Conservation (phyloP, 1,140 invertebrate species). For the Zaprionus capensis region DNA sequence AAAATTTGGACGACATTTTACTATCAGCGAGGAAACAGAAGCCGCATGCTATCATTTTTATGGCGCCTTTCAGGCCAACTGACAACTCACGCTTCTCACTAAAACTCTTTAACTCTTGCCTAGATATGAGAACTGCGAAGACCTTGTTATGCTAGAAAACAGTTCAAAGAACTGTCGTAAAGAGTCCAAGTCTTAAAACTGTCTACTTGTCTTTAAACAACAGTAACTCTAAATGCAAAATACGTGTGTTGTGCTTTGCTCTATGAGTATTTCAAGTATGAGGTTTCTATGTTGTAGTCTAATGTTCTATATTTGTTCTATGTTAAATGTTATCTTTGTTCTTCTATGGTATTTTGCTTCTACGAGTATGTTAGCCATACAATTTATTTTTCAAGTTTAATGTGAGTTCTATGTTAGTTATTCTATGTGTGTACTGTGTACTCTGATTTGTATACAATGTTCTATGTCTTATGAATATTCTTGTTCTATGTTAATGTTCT, state of each 20-base stretch:
- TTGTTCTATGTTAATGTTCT: too few relatives aligned
- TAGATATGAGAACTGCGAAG: conserved; percentile 7
- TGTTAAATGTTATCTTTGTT: too few relatives aligned
- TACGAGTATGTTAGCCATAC: too few relatives aligned
- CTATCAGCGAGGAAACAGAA: conserved; percentile 31
- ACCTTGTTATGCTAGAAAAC: conserved; percentile 34
- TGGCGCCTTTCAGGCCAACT: conserved; percentile 20
- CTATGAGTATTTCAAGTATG: too few relatives aligned
- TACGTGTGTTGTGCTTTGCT: not conserved
- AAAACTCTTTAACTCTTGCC: not conserved
- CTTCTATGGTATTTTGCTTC: too few relatives aligned
- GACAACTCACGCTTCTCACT: conserved; percentile 23
- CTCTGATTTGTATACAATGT: too few relatives aligned
- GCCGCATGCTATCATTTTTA: conserved; percentile 34
- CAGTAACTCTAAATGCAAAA: not conserved
- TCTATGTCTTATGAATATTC: too few relatives aligned
- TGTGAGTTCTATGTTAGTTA: too few relatives aligned
- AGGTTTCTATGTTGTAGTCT: too few relatives aligned
- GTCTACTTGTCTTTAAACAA: not conserved
- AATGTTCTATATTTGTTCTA: too few relatives aligned
- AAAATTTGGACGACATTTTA: conserved; percentile 14
- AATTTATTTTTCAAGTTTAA: too few relatives aligned
- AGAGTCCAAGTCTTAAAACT: not conserved
- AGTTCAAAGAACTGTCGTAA: conserved; percentile 42
- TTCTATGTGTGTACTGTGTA: too few relatives aligned